Percentiles rank a stretch among this genome's conserved stretches.
Evolutionary conservation across 2,113 vertebrate genomes (phyloP).

Genomic region (Trochalopteron elliotii): DNA sequence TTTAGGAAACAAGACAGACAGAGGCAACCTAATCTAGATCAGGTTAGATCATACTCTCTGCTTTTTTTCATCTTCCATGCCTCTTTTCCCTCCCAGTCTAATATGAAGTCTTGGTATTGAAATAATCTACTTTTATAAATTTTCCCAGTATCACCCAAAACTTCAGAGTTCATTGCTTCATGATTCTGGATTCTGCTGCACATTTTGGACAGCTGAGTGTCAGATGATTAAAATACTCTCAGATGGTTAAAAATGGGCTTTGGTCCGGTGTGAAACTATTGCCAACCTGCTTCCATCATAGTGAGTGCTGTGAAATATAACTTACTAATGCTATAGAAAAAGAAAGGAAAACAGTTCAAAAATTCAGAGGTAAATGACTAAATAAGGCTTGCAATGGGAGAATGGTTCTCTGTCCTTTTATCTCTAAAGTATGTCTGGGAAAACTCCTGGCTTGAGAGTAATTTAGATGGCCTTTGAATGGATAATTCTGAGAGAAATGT

Average conservation of each 20-base stretch:
- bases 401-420: not conserved
- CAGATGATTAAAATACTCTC: not conserved
- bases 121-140: not conserved
- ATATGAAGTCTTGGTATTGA: not conserved
- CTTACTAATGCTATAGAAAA: conserved; percentile 3
- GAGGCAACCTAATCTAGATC: not conserved
- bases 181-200: not conserved
- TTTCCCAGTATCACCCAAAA: not conserved
- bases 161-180: not conserved
- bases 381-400: conserved; percentile 28
- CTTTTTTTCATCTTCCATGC: not conserved
- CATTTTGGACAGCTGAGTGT: not conserved
- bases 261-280: not conserved
- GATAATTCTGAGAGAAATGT: not conserved
- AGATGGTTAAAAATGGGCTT: not conserved
- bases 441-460: not conserved
- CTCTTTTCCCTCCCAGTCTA: not conserved
- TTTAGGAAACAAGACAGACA: not conserved
- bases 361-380: conserved; percentile 5
- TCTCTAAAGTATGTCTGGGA: not conserved
- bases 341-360: conserved; percentile 23
- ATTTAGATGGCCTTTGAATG: not conserved
- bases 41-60: not conserved
- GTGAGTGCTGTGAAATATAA: not conserved
- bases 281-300: not conserved